phyloP scores from a whole-genome alignment of 1,140 invertebrate species.

The Procambarus virginalis region DNA sequence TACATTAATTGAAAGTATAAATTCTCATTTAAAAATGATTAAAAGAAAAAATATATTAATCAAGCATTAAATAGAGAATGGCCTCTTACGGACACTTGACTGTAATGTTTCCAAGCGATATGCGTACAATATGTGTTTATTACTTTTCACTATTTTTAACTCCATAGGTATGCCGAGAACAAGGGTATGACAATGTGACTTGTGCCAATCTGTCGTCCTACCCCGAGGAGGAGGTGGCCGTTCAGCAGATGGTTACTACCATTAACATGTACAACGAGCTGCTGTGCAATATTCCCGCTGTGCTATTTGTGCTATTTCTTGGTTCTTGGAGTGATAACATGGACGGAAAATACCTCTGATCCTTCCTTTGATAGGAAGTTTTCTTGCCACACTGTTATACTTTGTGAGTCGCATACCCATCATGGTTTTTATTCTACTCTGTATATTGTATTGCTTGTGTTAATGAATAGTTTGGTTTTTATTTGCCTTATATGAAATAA shows the following conservation, averaged over 20 bases:
- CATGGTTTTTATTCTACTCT: too few species aligned
- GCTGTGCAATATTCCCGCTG: slow-evolving; percentile 46
- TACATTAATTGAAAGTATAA: too few species aligned
- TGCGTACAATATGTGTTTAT: background rate
- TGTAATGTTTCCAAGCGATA: too few species aligned
- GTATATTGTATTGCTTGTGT: too few species aligned
- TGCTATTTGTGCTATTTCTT: slow-evolving; percentile 66
- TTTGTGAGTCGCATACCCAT: slow-evolving; percentile 22
- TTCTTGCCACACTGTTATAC: slow-evolving; percentile 46
- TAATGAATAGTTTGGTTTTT: too few species aligned
- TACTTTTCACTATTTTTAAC: background rate
- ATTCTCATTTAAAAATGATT: too few species aligned
- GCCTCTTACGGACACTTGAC: too few species aligned
- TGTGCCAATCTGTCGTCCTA: slow-evolving; percentile 34
- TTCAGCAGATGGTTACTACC: slow-evolving; percentile 11
- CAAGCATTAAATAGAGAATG: too few species aligned
- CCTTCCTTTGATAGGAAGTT: slow-evolving; percentile 73
- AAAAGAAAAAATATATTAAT: too few species aligned
- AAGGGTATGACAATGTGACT: background rate
- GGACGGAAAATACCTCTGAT: slow-evolving; percentile 72
- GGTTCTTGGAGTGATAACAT: slow-evolving; percentile 69
- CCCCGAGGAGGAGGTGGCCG: background rate
- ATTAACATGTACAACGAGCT: slow-evolving; percentile 42
- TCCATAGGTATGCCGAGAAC: slow-evolving; percentile 38
- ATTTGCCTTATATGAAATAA: too few species aligned